Evolutionary conservation across 1,140 invertebrate species (phyloP), one percentile per base, ranked within the genome.

Genomic region (Musca domestica): DNA sequence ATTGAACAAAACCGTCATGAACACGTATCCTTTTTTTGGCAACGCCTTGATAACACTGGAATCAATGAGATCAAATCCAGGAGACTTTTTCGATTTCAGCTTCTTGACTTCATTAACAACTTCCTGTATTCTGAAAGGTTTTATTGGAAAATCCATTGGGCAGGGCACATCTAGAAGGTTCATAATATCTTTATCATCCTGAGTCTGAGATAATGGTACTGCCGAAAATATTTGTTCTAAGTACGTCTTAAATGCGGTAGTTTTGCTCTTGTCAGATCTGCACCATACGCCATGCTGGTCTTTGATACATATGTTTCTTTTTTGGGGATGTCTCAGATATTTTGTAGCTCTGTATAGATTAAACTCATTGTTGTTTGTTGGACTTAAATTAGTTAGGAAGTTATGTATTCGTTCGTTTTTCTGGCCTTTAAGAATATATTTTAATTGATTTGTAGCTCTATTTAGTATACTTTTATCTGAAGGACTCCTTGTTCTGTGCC

Each of bases 61-160:
- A 54, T 54, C 51, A n/a, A 72, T 70, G 34, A 66, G 64, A 19
- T 72, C 70, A 48, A 30, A 65, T 4, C 71, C 70, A 51, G 71
- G 69, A 17, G 71, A 22, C 61, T 72, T 74, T 63, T 67, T 70
- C 14, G 47, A 25, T 23, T 74, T 71, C 9, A 72, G 23, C 10
- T 46, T 41, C 47, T 67, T 68, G 1, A 74, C 68, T 68, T 74
- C 68, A 66, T 20, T 41, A 6, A 23, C 19, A 47, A 73, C 48
- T 69, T 72, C 71, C 15, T 63, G 51, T 19, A n/a, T 22, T 2
- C 14, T 58, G 20, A 52, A 34, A 23, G 65, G 22, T 27, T 56
- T 65, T 2, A 66, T 69, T 30, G 64, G 68, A 20, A 61, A 15
- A 49, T 15, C 19, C 47, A 66, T 48, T 65, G 58, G 68, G 25